Conservation (phyloP, 2,888 invertebrate genomes). For the Neocrepidodera transversa region DNA sequence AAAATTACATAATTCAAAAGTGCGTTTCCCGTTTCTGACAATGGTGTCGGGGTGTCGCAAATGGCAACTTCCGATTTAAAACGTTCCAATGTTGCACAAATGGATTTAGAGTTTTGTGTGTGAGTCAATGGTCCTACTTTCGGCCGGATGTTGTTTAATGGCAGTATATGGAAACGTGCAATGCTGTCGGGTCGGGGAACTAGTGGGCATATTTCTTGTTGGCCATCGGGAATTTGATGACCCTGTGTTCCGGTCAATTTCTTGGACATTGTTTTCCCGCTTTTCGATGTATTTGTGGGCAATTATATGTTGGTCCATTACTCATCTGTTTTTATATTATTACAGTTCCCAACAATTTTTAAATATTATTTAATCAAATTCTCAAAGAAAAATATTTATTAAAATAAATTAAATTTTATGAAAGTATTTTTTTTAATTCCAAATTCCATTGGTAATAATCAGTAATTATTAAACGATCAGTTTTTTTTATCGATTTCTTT, state of each 20-base stretch:
- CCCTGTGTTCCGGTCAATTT: slow-evolving; percentile 43
- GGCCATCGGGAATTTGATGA: slow-evolving; percentile 39
- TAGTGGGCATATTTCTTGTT: slow-evolving; percentile 41
- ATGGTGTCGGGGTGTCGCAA: slow-evolving; percentile 56
- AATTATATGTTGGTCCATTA: neutral
- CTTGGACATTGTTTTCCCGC: slow-evolving; percentile 20
- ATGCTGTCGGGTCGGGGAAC: slow-evolving; percentile 19
- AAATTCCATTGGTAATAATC: slow-evolving; percentile 6
- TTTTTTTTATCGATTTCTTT: slow-evolving; percentile 6
- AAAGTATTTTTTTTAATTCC: too few species aligned
- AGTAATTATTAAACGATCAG: slow-evolving; percentile 9
- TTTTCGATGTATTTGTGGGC: neutral
- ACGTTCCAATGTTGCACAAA: slow-evolving; percentile 25
- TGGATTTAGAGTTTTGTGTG: slow-evolving; percentile 22
- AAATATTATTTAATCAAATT: too few species aligned
- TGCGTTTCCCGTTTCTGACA: slow-evolving; percentile 56
- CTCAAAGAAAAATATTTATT: too few species aligned
- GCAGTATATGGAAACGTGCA: slow-evolving; percentile 31
- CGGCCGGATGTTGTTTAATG: slow-evolving; percentile 42
- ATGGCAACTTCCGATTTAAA: slow-evolving; percentile 59
- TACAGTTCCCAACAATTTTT: too few species aligned
- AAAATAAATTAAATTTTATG: too few species aligned
- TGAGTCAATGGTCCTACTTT: slow-evolving; percentile 28
- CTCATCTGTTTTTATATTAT: too few species aligned
- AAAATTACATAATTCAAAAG: slow-evolving; percentile 60